Evolutionary conservation across 2,797 vertebrate species (phyloP).

Genomic region (Tragopan temminckii): DNA sequence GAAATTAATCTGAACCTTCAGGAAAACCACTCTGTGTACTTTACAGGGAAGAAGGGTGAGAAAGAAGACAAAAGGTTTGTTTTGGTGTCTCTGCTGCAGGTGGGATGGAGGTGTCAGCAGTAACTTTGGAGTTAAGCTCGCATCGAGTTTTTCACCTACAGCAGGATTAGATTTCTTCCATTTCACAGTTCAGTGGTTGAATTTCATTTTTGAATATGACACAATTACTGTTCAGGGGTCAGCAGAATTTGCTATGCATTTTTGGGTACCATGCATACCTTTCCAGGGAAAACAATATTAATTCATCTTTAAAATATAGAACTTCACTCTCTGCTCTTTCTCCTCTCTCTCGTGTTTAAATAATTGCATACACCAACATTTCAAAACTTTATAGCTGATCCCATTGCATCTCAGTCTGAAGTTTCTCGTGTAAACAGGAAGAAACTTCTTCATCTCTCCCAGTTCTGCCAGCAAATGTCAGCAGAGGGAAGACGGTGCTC

Average conservation of each 20-base stretch:
- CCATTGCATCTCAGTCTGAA: background rate
- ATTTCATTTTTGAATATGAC: background rate
- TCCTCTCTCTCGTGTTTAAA: background rate
- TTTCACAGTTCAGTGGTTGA: conserved; percentile 23
- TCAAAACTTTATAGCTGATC: background rate
- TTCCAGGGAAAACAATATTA: background rate
- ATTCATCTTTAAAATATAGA: background rate
- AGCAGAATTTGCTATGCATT: background rate
- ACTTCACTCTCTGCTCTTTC: background rate
- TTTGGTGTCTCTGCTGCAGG: background rate
- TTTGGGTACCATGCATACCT: background rate
- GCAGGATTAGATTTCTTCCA: conserved; percentile 16
- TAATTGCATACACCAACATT: background rate
- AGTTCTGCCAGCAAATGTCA: background rate
- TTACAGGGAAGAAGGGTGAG: background rate
- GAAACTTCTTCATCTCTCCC: background rate
- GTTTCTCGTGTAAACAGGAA: background rate
- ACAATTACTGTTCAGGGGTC: background rate
- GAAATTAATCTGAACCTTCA: background rate
- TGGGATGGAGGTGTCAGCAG: background rate
- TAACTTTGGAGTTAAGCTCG: background rate
- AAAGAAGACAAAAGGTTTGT: background rate
- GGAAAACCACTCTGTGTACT: background rate
- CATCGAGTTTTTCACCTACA: background rate
- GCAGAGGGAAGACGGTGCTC: fast-evolving